Percentiles rank a stretch among this genome's conserved stretches.
These are phyloP conservation scores for Brachionus koreanus DNA, from an alignment of 1,140 invertebrate genomes.

Conservation along the genomic window DNA sequence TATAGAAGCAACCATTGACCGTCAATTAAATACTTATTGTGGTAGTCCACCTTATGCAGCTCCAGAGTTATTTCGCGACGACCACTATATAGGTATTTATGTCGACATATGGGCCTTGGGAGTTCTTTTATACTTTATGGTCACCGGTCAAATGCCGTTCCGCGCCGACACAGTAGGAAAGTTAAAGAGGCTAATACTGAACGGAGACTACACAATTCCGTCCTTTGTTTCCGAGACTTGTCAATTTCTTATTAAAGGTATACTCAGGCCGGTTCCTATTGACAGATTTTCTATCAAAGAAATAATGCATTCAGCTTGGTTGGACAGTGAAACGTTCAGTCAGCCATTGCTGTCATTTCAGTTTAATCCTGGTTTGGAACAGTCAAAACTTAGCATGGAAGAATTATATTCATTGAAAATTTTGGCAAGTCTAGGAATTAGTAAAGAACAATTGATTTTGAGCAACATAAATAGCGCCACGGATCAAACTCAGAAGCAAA, in stretches of 20 bases:
- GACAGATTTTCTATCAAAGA: slow-evolving; percentile 60
- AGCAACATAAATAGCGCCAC: slow-evolving; percentile 58
- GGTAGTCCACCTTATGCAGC: slow-evolving; percentile 36
- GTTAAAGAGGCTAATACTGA: slow-evolving; percentile 68
- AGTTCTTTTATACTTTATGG: slow-evolving; percentile 74
- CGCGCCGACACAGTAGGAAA: slow-evolving; percentile 62
- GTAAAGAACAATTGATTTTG: slow-evolving; percentile 59
- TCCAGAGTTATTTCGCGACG: slow-evolving; percentile 65
- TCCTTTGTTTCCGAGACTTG: slow-evolving; percentile 54
- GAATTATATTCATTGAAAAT: slow-evolving; percentile 57
- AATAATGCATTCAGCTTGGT: slow-evolving; percentile 61
- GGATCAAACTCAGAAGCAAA: slow-evolving; percentile 55
- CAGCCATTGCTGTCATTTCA: slow-evolving; percentile 52
- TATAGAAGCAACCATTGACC: slow-evolving; percentile 62
- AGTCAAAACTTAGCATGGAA: slow-evolving; percentile 49
- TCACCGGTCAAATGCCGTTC: slow-evolving; percentile 74
- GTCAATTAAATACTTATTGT: slow-evolving; percentile 67
- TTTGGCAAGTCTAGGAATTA: slow-evolving; percentile 62
- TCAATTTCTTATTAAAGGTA: slow-evolving; percentile 58
- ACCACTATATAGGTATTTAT: slow-evolving; percentile 68
- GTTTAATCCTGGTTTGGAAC: slow-evolving; percentile 46
- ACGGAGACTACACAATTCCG: slow-evolving; percentile 63
- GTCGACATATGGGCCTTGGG: slow-evolving; percentile 82
- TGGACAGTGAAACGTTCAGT: slow-evolving; percentile 56
- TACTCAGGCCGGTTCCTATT: slow-evolving; percentile 60